These are phyloP conservation scores for Indicator maculatus DNA, from an alignment of 2,113 vertebrate species.

Conservation along the genomic window DNA sequence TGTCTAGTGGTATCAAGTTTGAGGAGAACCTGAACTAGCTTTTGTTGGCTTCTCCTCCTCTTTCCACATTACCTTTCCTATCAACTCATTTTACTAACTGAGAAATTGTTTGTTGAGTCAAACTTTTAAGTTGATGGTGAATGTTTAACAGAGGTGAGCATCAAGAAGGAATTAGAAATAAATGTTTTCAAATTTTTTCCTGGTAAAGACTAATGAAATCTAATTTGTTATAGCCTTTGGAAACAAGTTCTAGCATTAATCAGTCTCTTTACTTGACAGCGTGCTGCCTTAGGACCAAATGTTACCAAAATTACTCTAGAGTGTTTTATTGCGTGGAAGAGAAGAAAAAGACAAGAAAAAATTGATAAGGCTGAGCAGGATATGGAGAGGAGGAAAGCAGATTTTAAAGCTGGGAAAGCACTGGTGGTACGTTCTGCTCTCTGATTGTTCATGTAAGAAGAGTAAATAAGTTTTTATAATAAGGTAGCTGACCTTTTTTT, in stretches of 20 bases:
- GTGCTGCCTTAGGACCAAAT: slow-evolving; percentile 88
- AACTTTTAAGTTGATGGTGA: neutral
- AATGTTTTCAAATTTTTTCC: neutral
- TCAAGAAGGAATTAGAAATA: neutral
- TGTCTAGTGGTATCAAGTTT: neutral
- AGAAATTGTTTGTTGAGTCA: neutral
- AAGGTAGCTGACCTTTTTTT: neutral
- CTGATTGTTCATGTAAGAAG: neutral
- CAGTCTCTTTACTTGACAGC: slow-evolving; percentile 72
- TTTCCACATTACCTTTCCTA: neutral
- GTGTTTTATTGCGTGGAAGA: slow-evolving; percentile 98
- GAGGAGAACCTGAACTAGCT: neutral
- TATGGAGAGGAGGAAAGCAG: slow-evolving; percentile 96
- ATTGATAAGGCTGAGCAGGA: slow-evolving; percentile 89
- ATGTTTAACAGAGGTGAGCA: neutral
- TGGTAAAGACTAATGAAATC: neutral
- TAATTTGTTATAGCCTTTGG: neutral
- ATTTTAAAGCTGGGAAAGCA: slow-evolving; percentile 95
- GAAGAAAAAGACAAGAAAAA: slow-evolving; percentile 97
- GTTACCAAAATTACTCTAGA: slow-evolving; percentile 98
- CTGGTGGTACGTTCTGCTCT: slow-evolving; percentile 82
- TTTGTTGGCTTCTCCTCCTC: neutral
- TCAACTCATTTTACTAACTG: neutral
- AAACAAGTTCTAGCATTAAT: neutral
- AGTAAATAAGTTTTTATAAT: neutral